These are phyloP conservation scores for Listronotus oregonensis DNA, from an alignment of 1,140 invertebrate genomes.

Conservation along the genomic window DNA sequence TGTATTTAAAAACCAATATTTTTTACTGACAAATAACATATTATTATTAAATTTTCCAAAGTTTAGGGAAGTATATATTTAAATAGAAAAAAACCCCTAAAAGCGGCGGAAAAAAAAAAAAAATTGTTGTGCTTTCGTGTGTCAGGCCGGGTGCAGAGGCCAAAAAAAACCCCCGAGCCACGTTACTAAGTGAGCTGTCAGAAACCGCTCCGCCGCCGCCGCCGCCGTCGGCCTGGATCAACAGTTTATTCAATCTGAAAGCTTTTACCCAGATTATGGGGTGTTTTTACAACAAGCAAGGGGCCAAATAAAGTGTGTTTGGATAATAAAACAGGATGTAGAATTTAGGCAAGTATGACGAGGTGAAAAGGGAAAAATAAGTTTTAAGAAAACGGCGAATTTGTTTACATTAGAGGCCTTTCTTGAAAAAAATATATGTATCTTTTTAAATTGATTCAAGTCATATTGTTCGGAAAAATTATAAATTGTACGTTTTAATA, in stretches of 20 bases:
- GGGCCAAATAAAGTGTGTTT: constrained; percentile 26
- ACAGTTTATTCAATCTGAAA: constrained; percentile 44
- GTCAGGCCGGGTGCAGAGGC: constrained; percentile 39
- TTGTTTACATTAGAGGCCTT: too few relatives aligned
- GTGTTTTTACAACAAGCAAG: constrained; percentile 29
- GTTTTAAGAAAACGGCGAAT: too few relatives aligned
- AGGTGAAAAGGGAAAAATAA: neutral
- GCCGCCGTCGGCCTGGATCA: constrained; percentile 39
- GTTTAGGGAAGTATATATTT: too few relatives aligned
- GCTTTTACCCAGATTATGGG: constrained; percentile 36
- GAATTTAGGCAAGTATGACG: neutral
- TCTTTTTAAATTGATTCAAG: too few relatives aligned
- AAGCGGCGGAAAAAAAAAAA: constrained; percentile 35
- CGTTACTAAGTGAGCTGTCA: constrained; percentile 50
- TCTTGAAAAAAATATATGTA: too few relatives aligned
- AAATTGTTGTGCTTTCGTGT: constrained; percentile 36
- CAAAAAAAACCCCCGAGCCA: constrained; percentile 42
- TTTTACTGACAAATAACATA: too few relatives aligned
- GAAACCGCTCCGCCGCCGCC: constrained; percentile 28
- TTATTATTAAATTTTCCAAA: too few relatives aligned
- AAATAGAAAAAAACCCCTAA: neutral
- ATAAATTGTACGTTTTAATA: too few relatives aligned
- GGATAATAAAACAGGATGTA: constrained; percentile 9
- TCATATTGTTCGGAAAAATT: too few relatives aligned
- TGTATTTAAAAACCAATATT: too few relatives aligned